phyloP scores from a whole-genome alignment of 2,113 vertebrate species.

The Edolisoma coerulescens region DNA sequence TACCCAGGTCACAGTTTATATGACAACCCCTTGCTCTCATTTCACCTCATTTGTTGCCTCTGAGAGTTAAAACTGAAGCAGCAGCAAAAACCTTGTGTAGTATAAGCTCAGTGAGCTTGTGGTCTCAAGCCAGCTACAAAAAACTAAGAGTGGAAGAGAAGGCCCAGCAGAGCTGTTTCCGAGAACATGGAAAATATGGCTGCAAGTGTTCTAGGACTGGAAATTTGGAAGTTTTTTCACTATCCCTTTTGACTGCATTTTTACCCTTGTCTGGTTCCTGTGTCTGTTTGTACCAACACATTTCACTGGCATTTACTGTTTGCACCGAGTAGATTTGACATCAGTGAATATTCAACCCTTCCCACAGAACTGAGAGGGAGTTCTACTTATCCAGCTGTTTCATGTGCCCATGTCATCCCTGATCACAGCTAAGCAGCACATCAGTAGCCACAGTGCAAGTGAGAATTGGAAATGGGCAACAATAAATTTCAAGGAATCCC shows the following conservation, averaged over 20 bases:
- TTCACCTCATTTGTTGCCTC: neutral
- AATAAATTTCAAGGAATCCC: neutral
- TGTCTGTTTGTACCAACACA: neutral
- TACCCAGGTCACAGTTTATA: neutral
- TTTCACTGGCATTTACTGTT: neutral
- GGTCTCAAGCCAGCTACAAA: neutral
- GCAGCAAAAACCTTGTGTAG: neutral
- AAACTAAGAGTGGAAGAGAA: neutral
- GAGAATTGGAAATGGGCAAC: neutral
- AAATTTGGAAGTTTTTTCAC: neutral
- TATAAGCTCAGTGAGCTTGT: neutral
- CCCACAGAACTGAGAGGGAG: neutral
- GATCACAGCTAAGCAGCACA: neutral
- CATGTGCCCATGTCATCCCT: neutral
- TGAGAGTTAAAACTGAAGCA: neutral
- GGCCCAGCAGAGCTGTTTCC: neutral
- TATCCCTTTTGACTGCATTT: neutral
- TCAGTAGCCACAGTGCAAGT: neutral
- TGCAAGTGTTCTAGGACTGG: neutral
- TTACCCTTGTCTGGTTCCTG: neutral
- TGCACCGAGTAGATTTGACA: neutral
- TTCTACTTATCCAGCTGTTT: neutral
- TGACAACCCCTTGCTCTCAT: rapidly evolving
- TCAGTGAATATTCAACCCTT: neutral
- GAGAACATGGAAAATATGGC: neutral